Evolutionary conservation across 2,113 vertebrate genomes (phyloP), one percentile per base, ranked within the genome.

Genomic region (Phaethornis superciliosus): DNA sequence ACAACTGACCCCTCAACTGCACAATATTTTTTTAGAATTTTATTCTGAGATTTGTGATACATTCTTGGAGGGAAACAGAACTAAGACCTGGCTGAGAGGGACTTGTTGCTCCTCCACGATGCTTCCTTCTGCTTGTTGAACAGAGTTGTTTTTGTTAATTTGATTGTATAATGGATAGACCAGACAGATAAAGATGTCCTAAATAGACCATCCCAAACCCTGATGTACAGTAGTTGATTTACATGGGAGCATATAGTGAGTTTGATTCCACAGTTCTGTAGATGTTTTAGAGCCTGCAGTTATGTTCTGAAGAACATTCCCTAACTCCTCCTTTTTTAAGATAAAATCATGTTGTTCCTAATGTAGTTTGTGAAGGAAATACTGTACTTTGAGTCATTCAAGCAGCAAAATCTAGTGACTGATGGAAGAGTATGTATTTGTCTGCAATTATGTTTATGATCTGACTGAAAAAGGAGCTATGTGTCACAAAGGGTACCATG

Each of bases 1-100:
- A 78, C 88, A 90, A 81, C 27, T 94, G 94, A 94, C 94, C 95
- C 82, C 93, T 95, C 90, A 90, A 89, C 77, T 86, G 83, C 56
- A 93, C 60, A 96, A 86, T 95, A 90, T 94, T 94, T 96, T 90
- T 71, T 37, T 67, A 94, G 40, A 86, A 67, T 83, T 89, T 87
- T 93, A 23, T 58, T 91, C 51, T 24, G 24, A 79, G 19, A 62
- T 44, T 70, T 93, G 49, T 78, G 64, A 60, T 64, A 20, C 9
- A 10, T 56, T 93, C 64, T 83, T 46, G 47, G 60, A 90, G 35
- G 19, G 47, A 88, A 68, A 51, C 18, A 74, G 59, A 62, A 11
- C 42, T 44, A 58, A 74, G 51, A 22, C 51, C 35, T 4, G 87
- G 42, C 87, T 82, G 64, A 83, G 33, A 59, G 68, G 64, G 51